A percentile compares a stretch with the other conserved stretches of the same genome.
These are phyloP conservation scores for Hoplostethus atlanticus DNA, from an alignment of 2,797 vertebrate genomes.

Conservation along the genomic window DNA sequence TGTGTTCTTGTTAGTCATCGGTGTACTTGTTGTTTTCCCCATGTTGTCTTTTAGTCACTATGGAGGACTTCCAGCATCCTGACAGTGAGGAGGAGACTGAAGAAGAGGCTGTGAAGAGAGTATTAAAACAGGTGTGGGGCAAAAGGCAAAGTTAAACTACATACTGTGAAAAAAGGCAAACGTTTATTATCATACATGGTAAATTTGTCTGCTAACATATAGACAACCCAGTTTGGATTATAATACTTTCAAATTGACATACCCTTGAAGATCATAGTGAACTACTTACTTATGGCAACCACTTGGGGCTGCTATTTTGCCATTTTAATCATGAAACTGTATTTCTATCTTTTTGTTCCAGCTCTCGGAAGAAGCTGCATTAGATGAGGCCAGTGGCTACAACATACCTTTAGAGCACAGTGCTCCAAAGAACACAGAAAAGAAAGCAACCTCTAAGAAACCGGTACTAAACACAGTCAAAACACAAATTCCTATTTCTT, in stretches of 20 bases:
- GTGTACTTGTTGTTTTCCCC: slow-evolving; percentile 11
- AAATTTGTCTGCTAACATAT: not conserved
- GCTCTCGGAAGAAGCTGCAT: slow-evolving; percentile 92
- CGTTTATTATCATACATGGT: not conserved
- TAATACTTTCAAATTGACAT: not conserved
- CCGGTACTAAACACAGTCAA: slow-evolving; percentile 54
- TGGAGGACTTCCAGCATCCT: slow-evolving; percentile 85
- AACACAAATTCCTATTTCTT: not conserved
- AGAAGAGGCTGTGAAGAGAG: slow-evolving; percentile 89
- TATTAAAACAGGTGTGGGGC: slow-evolving; percentile 89
- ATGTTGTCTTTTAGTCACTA: slow-evolving; percentile 84
- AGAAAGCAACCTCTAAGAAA: slow-evolving; percentile 67
- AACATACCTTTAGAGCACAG: slow-evolving; percentile 89
- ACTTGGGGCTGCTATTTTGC: slow-evolving; percentile 74
- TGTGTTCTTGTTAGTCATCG: slow-evolving; percentile 5
- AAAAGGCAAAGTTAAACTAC: not conserved
- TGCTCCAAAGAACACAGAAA: slow-evolving; percentile 78
- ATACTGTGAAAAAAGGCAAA: not conserved
- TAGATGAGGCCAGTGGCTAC: slow-evolving; percentile 95
- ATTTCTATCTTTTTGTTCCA: slow-evolving; percentile 61
- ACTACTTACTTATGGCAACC: slow-evolving; percentile 27
- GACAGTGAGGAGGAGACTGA: slow-evolving; percentile 95
- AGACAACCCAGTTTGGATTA: not conserved
- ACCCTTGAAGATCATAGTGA: not conserved
- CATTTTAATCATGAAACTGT: slow-evolving; percentile 25